phyloP scores from a whole-genome alignment of 1,140 invertebrate genomes.

The Copidosoma floridanum region DNA sequence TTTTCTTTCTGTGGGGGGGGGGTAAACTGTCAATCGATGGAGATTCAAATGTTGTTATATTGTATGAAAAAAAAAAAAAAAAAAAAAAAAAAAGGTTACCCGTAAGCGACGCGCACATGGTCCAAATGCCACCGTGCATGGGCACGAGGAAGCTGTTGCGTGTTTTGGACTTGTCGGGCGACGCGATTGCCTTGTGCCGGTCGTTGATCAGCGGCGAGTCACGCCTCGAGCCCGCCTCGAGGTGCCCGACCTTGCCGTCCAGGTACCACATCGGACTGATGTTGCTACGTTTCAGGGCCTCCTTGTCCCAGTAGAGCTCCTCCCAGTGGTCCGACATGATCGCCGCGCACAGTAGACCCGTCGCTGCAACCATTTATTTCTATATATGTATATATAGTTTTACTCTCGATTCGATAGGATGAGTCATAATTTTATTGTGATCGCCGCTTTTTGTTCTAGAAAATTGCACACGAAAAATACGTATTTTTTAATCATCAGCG shows the following conservation, averaged over 20 bases:
- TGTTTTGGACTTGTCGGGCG: neutral
- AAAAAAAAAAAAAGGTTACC: no score
- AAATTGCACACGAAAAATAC: no score
- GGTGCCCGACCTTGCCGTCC: slow-evolving; percentile 45
- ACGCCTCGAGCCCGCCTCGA: no score
- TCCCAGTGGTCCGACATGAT: slow-evolving; percentile 88
- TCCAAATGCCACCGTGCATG: slow-evolving; percentile 86
- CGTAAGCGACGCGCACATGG: slow-evolving; percentile 73
- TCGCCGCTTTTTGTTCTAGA: no score
- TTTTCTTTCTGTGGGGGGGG: no score
- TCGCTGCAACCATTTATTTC: slow-evolving; percentile 55
- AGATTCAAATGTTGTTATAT: no score
- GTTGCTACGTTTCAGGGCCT: slow-evolving; percentile 51
- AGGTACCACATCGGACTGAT: slow-evolving; percentile 47
- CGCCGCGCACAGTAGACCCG: slow-evolving; percentile 74
- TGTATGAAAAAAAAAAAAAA: no score
- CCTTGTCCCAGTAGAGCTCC: slow-evolving; percentile 72
- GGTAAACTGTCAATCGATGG: no score
- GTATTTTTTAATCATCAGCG: no score
- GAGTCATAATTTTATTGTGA: no score
- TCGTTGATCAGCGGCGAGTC: neutral
- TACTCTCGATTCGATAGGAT: no score
- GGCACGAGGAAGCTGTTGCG: slow-evolving; percentile 70
- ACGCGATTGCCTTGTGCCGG: slow-evolving; percentile 41
- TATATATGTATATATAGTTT: neutral